phyloP scores from a whole-genome alignment of 2,797 vertebrate species.

The Sebastes goodei region DNA sequence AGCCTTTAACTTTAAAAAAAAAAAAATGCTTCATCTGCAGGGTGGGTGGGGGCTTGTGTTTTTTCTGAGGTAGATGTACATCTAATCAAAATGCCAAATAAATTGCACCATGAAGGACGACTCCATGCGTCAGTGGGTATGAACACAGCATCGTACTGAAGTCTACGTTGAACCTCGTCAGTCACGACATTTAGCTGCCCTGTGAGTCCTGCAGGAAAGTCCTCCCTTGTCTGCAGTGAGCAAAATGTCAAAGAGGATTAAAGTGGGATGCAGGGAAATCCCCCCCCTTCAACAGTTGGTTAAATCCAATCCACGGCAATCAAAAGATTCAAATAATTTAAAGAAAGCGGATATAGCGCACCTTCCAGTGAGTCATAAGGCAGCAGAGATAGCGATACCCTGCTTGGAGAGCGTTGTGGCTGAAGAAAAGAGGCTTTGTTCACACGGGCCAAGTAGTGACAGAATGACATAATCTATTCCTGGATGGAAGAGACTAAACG shows the following conservation, averaged over 20 bases:
- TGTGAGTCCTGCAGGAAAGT: constrained; percentile 50
- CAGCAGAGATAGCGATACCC: constrained; percentile 60
- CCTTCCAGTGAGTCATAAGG: constrained; percentile 54
- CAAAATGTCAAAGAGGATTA: constrained; percentile 71
- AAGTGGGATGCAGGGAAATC: constrained; percentile 49
- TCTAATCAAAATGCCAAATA: constrained; percentile 98
- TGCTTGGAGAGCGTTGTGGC: constrained; percentile 30
- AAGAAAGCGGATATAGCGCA: constrained; percentile 62
- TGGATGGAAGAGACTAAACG: constrained; percentile 22
- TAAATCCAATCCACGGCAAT: constrained; percentile 29
- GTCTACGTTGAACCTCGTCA: constrained; percentile 24
- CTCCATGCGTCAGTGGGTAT: constrained; percentile 48
- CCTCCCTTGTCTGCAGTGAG: constrained; percentile 15
- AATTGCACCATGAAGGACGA: constrained; percentile 87
- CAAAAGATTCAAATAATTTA: constrained; percentile 57
- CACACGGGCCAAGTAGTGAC: constrained; percentile 41
- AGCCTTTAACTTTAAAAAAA: constrained; percentile 64
- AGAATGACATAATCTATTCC: constrained; percentile 47
- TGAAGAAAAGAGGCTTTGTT: constrained; percentile 72
- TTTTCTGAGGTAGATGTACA: constrained; percentile 88
- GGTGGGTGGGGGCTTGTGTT: constrained; percentile 76
- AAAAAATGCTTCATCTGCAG: constrained; percentile 79
- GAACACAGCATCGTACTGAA: constrained; percentile 27
- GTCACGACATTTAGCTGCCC: constrained; percentile 49
- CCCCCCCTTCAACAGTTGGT: constrained; percentile 5